Percentiles rank a stretch among this genome's conserved stretches.
Conservation (phyloP, 2,888 invertebrate genomes). For the Xestia xanthographa region DNA sequence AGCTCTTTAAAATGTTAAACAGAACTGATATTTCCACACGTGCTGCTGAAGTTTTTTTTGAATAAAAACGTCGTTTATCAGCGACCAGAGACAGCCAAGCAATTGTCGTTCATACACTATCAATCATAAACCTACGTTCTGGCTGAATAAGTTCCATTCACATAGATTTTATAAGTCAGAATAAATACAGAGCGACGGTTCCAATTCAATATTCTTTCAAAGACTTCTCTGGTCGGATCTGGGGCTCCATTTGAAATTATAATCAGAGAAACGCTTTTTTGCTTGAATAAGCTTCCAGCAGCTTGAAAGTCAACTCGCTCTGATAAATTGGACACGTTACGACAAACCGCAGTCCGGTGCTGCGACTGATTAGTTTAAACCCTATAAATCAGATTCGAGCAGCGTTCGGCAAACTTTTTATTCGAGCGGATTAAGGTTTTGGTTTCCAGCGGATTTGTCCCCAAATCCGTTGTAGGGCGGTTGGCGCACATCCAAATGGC, state of each 20-base stretch:
- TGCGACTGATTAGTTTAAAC: constrained; percentile 59
- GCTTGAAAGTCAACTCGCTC: constrained; percentile 55
- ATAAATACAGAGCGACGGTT: constrained; percentile 54
- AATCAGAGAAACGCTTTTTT: constrained; percentile 69
- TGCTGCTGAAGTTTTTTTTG: constrained; percentile 9
- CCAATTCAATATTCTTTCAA: constrained; percentile 61
- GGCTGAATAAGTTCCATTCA: constrained; percentile 40
- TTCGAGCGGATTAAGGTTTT: constrained; percentile 74
- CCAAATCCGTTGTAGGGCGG: constrained; percentile 76
- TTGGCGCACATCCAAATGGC: constrained; percentile 84
- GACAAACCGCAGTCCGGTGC: constrained; percentile 36
- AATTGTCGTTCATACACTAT: constrained; percentile 46
- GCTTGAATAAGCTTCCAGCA: constrained; percentile 63
- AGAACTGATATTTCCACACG: constrained; percentile 16
- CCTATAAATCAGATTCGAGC: constrained; percentile 58
- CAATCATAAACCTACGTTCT: constrained; percentile 49
- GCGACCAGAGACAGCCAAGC: constrained; percentile 20
- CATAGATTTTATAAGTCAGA: constrained; percentile 49
- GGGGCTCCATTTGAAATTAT: constrained; percentile 73
- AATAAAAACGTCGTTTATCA: constrained; percentile 46
- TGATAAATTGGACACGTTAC: constrained; percentile 63
- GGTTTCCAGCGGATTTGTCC: constrained; percentile 81
- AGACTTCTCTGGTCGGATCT: constrained; percentile 50
- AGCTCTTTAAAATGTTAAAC: constrained; percentile 22
- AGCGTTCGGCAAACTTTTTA: constrained; percentile 63